Base-by-base conservation (phyloP, 2,888 invertebrate species). In the Brenthis daphne region DNA sequence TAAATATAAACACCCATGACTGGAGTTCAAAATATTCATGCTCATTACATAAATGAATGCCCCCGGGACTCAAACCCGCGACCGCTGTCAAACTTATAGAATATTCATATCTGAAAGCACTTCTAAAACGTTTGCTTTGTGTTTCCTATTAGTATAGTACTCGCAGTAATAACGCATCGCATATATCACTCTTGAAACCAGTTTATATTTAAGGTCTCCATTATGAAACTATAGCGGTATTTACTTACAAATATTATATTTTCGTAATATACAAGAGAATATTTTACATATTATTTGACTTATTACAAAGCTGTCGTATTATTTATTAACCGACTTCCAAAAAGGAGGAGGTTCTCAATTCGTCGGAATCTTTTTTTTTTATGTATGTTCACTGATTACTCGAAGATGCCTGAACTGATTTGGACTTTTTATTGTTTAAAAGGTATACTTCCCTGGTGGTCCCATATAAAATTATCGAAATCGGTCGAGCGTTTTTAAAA, bases 141-240 rank as follows among this genome's bases (percentile, higher is more conserved):
- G 63, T 3, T n/a, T 13, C 16, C 33, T 50, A 60, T 60, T 50
- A 60, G 60, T 50, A 60, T 33, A 43, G 37, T 11, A 43, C 37
- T 43, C 37, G 37, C 11, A 43, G 37, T 43, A 43, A 43, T 60
- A 60, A 50, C 60, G 50, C 48, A 48, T 60, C 50, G 50, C 33
- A 33, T 50, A 60, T 53, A 63, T 51, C 51, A 51, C 20, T 53
- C 53, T 53, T n/a, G 24, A 51, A 53, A 63, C 63, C 53, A 20
- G 63, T 63, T 63, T 43, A 29, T 63, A n/a, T 63, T 53, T 63
- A 63, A 63, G 63, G 63, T 63, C 63, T 63, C 37, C 63, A 53
- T 53, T 63, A 51, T 54, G 63, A 53, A 63, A 63, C 54, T 63
- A 54, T 43, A 63, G 63, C 63, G 43, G 43, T 63, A 14, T 60